Evolutionary conservation across 2,797 vertebrate species (phyloP), one percentile per base, ranked within the genome.

Genomic region (Enteromius unitaeniatus): DNA sequence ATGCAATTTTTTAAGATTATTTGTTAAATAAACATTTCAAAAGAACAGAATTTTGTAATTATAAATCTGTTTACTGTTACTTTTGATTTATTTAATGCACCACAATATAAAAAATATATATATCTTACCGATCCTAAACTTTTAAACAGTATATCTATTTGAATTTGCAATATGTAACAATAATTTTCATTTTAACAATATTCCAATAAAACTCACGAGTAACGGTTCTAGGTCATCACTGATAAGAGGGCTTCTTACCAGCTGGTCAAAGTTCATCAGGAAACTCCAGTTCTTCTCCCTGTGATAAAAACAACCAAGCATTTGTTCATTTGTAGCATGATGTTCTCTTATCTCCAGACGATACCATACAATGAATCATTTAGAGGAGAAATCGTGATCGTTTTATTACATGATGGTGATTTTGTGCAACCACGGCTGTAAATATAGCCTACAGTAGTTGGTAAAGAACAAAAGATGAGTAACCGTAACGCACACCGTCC

Each of bases 231-330:
- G 23, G 53, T 47, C 79, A 47, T 58, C 3, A 9, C 31, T 28
- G 34, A 70, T 58, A 47, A 72, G 28, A 42, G 31, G 3, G 28
- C 40, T 45, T 47, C 94, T 95, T 94, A 97, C 95, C 95, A 92
- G 86, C 75, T 94, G 91, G 87, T 96, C 95, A 55, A 93, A 95
- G 83, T 95, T 91, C 83, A 89, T 96, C 68, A 97, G 93, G 89
- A 97, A 97, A 84, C 88, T 92, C 96, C 96, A 97, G 21, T 96
- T 96, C 89, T 95, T 94, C 86, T 95, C 90, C 95, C 97, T 97
- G 93, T 85, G 67, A 89, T 91, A 69, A 88, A n/a, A 91, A 79
- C 21, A 67, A 23, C 7, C 23, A 40, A 68, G 4, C 26, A 23
- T 83, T 28, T 28, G 28, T 28, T n/a, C n/a, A n/a, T 72, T 67